Evolutionary conservation across 2,113 vertebrate species (phyloP).

Genomic region (Ophiodon elongatus): DNA sequence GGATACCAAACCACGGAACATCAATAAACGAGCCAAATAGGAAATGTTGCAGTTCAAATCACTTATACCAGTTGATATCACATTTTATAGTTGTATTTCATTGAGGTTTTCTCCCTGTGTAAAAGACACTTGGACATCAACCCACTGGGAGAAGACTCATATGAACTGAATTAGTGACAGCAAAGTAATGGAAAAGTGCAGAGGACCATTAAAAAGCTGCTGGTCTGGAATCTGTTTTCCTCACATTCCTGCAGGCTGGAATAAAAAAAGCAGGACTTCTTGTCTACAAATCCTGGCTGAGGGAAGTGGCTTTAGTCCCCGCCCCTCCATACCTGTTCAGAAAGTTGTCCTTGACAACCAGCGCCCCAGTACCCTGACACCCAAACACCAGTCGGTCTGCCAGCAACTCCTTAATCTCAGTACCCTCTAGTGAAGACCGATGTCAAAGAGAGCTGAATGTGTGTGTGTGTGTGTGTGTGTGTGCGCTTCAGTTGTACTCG

Average conservation of each 20-base stretch:
- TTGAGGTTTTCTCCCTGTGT: not conserved
- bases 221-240: not conserved
- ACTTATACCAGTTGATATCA: not conserved
- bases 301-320: conserved; percentile 13
- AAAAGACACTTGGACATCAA: not conserved
- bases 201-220: not conserved
- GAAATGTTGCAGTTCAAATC: not conserved
- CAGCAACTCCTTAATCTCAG: conserved; percentile 18
- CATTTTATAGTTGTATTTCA: not conserved
- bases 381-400: not conserved
- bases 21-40: not conserved
- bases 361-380: conserved; percentile 16
- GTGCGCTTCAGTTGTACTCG: not conserved
- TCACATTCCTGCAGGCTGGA: not conserved
- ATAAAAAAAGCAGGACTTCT: not conserved
- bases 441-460: not conserved
- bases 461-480: not conserved
- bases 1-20: not conserved
- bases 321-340: conserved; percentile 36
- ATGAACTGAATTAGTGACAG: not conserved
- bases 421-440: conserved; percentile 5
- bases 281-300: conserved; percentile 31
- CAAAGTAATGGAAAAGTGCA: not conserved
- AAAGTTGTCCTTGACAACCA: conserved; percentile 46
- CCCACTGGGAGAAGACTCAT: not conserved